Base-by-base conservation (phyloP, 2,113 vertebrate genomes). In the Oxyruncus cristatus region DNA sequence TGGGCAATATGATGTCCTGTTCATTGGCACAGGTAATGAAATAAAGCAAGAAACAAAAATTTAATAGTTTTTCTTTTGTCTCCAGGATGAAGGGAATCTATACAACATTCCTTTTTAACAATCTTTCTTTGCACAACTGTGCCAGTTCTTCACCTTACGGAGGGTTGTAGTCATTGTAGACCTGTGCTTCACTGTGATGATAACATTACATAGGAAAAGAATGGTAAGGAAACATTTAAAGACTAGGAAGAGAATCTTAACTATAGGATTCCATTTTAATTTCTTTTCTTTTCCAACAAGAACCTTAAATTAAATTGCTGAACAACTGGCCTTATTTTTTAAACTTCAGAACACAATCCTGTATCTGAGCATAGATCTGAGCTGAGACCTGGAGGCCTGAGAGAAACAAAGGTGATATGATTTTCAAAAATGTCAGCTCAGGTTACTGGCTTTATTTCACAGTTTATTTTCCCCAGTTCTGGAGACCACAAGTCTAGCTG, bases 1-100 rank as follows among this genome's bases (percentile, higher is more conserved):
- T 56, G 99, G 99, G 32, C 98, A 99, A 85, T 99, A 99, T 71
- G 99, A 99, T 74, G 99, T 99, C 88, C 97, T 99, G 37, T 99
- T 99, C 97, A 98, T 99, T 42, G 99, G 99, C 39, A 99, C 99
- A 97, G 99, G 99, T 99, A 98, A 66, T 23, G 12, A 42, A 79
- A 67, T 27, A 50, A 79, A 85, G 1, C 3, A 58, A 73, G 30
- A 26, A 56, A 47, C 15, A 49, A 49, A 37, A 27, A 3, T 52
- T n/a, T 30, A 46, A 7, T 33, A 49, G 61, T 50, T 3, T 1
- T 3, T n/a, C 46, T 66, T 87, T 39, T 59, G 26, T 6, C 23
- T 93, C 14, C 24, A 55, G 20, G 12, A 62, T 76, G 24, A 92
- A 88, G 28, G 4, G 41, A 65, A 49, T 18, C 20, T 55, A 28